phyloP scores from a whole-genome alignment of 2,797 vertebrate genomes.

The Chelonia mydas region DNA sequence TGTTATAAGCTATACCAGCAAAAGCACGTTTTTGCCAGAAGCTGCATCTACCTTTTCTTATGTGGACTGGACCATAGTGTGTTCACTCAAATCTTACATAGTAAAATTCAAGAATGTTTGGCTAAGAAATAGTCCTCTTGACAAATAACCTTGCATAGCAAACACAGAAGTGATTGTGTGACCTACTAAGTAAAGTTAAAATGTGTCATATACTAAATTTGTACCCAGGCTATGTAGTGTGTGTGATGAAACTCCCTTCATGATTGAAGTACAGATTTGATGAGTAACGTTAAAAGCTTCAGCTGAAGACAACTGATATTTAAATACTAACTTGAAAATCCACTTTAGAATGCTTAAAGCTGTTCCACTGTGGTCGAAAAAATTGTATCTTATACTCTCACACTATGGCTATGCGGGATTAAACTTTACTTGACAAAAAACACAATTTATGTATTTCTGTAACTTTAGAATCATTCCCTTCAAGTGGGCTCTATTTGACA shows the following conservation, averaged over 20 bases:
- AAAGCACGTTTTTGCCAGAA: background rate
- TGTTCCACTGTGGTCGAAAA: background rate
- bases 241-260: background rate
- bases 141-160: background rate
- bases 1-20: background rate
- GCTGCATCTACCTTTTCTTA: too few relatives aligned
- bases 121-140: background rate
- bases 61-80: background rate
- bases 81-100: background rate
- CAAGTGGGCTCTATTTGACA: background rate
- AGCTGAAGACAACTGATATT: background rate
- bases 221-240: background rate
- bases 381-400: background rate
- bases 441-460: accelerated
- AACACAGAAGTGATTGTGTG: background rate
- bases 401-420: accelerated
- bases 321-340: background rate
- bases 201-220: background rate
- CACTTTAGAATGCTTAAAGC: background rate
- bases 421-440: accelerated
- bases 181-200: background rate
- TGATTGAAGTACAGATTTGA: background rate
- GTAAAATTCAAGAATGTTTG: background rate
- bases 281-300: background rate
- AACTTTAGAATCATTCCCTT: background rate